phyloP scores from a whole-genome alignment of 1,140 invertebrate species.

The Drosophila aff. region DNA sequence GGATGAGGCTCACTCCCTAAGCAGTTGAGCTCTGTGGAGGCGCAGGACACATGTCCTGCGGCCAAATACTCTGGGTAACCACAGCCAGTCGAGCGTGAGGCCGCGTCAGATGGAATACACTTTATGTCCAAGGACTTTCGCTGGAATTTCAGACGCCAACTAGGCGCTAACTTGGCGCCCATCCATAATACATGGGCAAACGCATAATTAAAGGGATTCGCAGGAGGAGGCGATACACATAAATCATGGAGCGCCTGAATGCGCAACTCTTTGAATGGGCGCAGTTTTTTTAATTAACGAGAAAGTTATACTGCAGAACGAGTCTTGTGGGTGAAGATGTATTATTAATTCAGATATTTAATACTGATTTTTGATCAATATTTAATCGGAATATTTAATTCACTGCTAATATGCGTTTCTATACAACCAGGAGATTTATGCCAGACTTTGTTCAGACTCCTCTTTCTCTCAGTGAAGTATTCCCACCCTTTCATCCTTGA shows the following conservation, averaged over 20 bases:
- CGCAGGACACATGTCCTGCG: slow-evolving; percentile 47
- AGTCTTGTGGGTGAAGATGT: not conserved
- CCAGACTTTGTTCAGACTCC: accelerated
- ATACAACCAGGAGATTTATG: not conserved
- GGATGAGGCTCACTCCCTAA: slow-evolving; percentile 5
- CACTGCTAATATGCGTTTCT: accelerated
- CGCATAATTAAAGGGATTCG: slow-evolving; percentile 70
- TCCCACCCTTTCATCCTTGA: not conserved
- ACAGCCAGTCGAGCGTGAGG: slow-evolving; percentile 56
- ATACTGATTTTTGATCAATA: not conserved
- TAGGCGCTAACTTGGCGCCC: slow-evolving; percentile 41
- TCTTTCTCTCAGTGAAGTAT: slow-evolving; percentile 10
- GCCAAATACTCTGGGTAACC: slow-evolving; percentile 49
- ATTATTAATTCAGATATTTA: slow-evolving; percentile 2
- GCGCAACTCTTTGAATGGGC: slow-evolving; percentile 11
- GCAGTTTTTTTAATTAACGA: slow-evolving; percentile 23
- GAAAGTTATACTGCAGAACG: slow-evolving; percentile 4
- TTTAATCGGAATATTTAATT: not conserved
- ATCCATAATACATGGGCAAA: slow-evolving; percentile 61
- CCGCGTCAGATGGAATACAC: slow-evolving; percentile 66
- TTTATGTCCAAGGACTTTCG: slow-evolving; percentile 56
- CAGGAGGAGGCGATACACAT: slow-evolving; percentile 30
- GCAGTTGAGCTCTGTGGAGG: slow-evolving; percentile 4
- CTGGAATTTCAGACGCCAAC: slow-evolving; percentile 52
- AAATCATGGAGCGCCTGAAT: slow-evolving; percentile 49